Evolutionary conservation across 2,888 invertebrate species (phyloP).

Genomic region (Dilophus febrilis): DNA sequence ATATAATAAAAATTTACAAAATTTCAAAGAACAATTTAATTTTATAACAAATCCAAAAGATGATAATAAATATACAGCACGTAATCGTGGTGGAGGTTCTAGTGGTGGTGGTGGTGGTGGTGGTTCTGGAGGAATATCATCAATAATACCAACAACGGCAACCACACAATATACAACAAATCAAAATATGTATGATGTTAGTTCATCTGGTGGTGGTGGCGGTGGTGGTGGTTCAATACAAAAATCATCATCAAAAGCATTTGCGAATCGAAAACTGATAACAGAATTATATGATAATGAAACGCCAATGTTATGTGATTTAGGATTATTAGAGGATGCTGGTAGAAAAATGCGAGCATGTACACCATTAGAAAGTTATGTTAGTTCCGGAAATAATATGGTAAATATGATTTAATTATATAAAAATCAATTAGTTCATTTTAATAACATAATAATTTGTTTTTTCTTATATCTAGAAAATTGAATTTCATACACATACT

Average conservation of each 20-base stretch:
- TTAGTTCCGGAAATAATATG: slow-evolving; percentile 35
- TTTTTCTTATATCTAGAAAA: slow-evolving; percentile 22
- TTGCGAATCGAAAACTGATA: slow-evolving; percentile 32
- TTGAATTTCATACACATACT: slow-evolving; percentile 42
- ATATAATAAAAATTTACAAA: slow-evolving; percentile 16
- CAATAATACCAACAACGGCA: too few relatives aligned
- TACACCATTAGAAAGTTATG: slow-evolving; percentile 61
- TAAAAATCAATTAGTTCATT: background rate
- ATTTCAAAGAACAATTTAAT: slow-evolving; percentile 27
- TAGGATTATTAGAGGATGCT: slow-evolving; percentile 52
- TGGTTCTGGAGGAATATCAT: too few relatives aligned
- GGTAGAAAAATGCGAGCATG: slow-evolving; percentile 48
- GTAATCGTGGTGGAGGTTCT: too few relatives aligned
- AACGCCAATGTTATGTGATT: slow-evolving; percentile 66
- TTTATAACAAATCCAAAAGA: slow-evolving; percentile 19
- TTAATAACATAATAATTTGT: background rate
- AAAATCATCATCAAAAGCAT: background rate
- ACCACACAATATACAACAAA: too few relatives aligned
- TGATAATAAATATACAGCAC: background rate
- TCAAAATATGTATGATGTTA: too few relatives aligned
- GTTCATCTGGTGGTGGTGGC: background rate
- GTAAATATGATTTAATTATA: slow-evolving; percentile 16
- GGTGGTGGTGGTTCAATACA: slow-evolving; percentile 16
- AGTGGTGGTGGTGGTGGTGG: too few relatives aligned
- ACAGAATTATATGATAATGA: slow-evolving; percentile 58